Conservation (phyloP, 2,113 vertebrate species). For the Argyrosomus japonicus region DNA sequence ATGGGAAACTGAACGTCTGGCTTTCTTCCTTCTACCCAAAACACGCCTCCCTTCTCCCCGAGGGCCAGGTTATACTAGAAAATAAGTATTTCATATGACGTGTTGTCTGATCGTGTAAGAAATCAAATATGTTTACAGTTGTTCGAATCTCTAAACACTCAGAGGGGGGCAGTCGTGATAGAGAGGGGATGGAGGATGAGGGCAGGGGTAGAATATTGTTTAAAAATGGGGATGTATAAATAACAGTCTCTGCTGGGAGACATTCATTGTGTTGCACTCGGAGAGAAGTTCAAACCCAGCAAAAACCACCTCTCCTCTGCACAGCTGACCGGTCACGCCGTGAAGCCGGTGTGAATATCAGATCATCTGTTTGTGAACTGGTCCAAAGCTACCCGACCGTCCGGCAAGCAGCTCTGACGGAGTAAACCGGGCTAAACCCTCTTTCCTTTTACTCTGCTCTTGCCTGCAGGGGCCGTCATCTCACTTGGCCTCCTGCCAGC, state of each 20-base stretch:
- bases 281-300: not conserved
- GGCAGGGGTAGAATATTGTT: not conserved
- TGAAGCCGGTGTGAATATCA: not conserved
- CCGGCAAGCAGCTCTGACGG: not conserved
- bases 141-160: no score
- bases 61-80: not conserved
- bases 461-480: conserved; percentile 66
- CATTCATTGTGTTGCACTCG: not conserved
- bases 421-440: conserved; percentile 18
- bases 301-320: not conserved
- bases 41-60: conserved; percentile 28
- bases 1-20: conserved; percentile 77
- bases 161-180: not conserved
- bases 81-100: not conserved
- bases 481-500: conserved; percentile 68
- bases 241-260: not conserved
- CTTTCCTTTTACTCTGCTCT: conserved; percentile 37
- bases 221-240: not conserved
- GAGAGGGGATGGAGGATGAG: no score
- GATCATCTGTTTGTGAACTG: not conserved
- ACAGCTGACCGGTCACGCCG: not conserved
- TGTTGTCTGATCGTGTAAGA: not conserved
- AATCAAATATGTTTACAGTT: not conserved
- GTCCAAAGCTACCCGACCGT: not conserved
- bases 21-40: conserved; percentile 69